phyloP scores from a whole-genome alignment of 2,113 vertebrate genomes.

The Grallaria varia region DNA sequence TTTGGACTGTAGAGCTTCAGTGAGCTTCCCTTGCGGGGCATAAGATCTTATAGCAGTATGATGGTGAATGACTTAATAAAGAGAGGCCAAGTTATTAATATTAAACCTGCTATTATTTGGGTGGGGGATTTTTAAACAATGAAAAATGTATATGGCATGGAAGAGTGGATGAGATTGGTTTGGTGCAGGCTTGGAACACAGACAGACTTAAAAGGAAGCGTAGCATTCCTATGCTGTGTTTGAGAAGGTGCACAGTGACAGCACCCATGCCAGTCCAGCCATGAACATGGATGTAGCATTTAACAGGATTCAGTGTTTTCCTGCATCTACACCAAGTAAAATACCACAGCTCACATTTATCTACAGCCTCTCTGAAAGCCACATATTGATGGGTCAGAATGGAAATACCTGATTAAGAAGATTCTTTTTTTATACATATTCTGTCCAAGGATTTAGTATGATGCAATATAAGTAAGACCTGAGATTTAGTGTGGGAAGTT shows the following conservation, averaged over 20 bases:
- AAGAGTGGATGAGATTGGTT: neutral
- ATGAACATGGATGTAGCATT: neutral
- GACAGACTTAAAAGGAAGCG: neutral
- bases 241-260: neutral
- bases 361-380: neutral
- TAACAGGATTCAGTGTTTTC: neutral
- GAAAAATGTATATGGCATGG: neutral
- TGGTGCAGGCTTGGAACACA: neutral
- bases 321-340: neutral
- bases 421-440: neutral
- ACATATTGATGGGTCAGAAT: neutral
- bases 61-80: neutral
- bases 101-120: neutral
- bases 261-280: neutral
- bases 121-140: neutral
- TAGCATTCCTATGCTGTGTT: neutral
- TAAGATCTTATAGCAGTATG: neutral
- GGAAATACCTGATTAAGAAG: neutral
- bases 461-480: neutral
- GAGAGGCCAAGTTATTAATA: neutral
- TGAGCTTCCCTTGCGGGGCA: neutral
- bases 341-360: neutral
- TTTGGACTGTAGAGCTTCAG: neutral
- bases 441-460: neutral
- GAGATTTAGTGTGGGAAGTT: neutral